Evolutionary conservation across 2,797 vertebrate species (phyloP), one percentile per base, ranked within the genome.

Genomic region (Sciaenops ocellatus): DNA sequence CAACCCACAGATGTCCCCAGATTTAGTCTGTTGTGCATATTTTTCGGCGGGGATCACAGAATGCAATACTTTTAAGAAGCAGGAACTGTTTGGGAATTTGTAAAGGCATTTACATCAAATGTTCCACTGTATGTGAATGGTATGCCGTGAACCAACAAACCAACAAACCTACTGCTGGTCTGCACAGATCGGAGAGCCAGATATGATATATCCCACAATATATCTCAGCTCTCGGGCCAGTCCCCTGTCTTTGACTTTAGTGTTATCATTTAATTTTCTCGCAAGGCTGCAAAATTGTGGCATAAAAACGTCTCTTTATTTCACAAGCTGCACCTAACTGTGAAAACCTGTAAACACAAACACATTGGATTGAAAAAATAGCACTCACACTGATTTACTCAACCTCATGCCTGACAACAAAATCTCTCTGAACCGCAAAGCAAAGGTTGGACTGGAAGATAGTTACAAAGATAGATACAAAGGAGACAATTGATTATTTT

Each of bases 181-280:
- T 73, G 20, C 34, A 54, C 6, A 50, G 15, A 38, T 7, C 7
- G 3, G 22, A 52, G 47, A 20, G 13, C 8, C 8, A 34, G 24
- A 16, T 28, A 7, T 28, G 9, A 48, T 18, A 28, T 50, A 57
- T 28, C 34, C 17, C 17, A 52, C 22, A 17, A 28, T 18, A 28
- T 57, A 44, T 28, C 44, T 50, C 9, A 34, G 28, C 28, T 30
- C 18, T 38, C 2, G 3, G 10, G 5, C 6, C 13, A 52, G 34
- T 38, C 2, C 13, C 18, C 8, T 54, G 3, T 56, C 28, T 65
- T 41, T 74, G 56, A 48, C 57, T 61, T 18, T 28, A n/a, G 2
- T 22, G 73, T 51, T 59, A 13, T 28, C 15, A 12, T 69, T 76
- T 20, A 3, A 69, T 69, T 61, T n/a, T 77, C 30, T 17, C 10